phyloP scores from a whole-genome alignment of 92 coral and sea anemone genomes.

The Parazoanthus atlanticus region DNA sequence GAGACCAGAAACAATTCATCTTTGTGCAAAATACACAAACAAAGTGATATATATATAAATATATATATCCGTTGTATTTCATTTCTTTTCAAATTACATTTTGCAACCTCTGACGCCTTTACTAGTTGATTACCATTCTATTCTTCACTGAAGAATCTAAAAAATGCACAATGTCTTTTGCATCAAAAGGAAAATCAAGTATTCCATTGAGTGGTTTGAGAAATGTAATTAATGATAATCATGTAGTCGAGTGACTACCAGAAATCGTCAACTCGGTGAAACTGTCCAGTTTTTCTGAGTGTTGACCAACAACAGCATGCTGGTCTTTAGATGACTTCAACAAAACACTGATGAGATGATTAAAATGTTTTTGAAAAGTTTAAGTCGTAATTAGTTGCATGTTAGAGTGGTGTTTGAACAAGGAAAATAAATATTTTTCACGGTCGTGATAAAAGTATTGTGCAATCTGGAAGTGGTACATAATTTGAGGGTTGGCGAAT shows the following conservation, averaged over 20 bases:
- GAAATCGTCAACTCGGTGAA: neutral
- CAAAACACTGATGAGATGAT: neutral
- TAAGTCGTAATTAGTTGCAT: neutral
- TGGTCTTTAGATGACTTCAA: neutral
- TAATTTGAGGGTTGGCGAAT: neutral
- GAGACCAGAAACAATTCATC: neutral
- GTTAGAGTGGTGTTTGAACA: constrained; percentile 24
- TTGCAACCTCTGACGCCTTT: neutral
- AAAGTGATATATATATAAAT: neutral
- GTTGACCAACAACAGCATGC: neutral
- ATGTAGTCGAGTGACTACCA: constrained; percentile 20
- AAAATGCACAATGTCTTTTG: constrained; percentile 47
- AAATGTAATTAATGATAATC: constrained; percentile 6
- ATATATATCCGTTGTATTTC: too few relatives aligned
- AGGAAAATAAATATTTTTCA: constrained; percentile 15
- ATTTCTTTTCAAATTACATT: neutral
- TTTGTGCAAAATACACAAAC: neutral
- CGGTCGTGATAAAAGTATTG: neutral
- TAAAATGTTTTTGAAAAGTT: neutral
- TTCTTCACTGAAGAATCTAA: constrained; percentile 39
- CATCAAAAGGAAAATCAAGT: constrained; percentile 43
- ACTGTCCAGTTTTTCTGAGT: neutral
- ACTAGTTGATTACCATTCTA: neutral
- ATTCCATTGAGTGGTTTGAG: constrained; percentile 46
- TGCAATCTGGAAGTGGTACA: neutral